Evolutionary conservation across 2,797 vertebrate genomes (phyloP), one percentile per base, ranked within the genome.

Genomic region (Takifugu rubripes): DNA sequence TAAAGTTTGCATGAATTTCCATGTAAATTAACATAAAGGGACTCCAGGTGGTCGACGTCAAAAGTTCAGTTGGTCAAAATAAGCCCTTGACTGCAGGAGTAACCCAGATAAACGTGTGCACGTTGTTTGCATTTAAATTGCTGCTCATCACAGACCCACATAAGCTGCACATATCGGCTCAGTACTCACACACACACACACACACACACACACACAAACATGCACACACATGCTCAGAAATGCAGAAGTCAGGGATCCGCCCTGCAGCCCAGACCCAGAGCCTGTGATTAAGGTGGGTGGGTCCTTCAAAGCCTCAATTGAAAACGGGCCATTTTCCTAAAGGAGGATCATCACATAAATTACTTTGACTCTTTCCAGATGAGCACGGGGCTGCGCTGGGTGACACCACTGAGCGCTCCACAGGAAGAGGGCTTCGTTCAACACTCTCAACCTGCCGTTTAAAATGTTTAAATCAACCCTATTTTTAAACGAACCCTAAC

Each of bases 271-370:
- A 50, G 8, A 40, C 54, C 46, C 44, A 52, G 51, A 74, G 62
- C 56, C 72, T 79, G 69, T 87, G 49, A 83, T 85, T 84, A 84
- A 75, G 53, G 61, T 52, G 79, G 82, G 77, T 59, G 75, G 76
- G 70, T 68, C 67, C 69, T 64, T 3, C 1, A 61, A 31, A 69
- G 21, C 60, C 47, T 40, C 59, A 56, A 11, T 66, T 68, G n/a
- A 59, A 66, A 76, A 52, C 50, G 60, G 57, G 47, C 61, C 58
- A 6, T 17, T 44, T 44, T n/a, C 15, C 43, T 44, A 17, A n/a
- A 44, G 46, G 17, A 61, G 51, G 46, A 66, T 7, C 49, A 7
- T 63, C 26, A 48, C 57, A 31, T 47, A 45, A 54, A 51, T 27
- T 24, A 2, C 24, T 3, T 40, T 49, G 42, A 66, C 77, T 58